Evolutionary conservation across 2,797 vertebrate species (phyloP).

Genomic region (Paguma larvata): DNA sequence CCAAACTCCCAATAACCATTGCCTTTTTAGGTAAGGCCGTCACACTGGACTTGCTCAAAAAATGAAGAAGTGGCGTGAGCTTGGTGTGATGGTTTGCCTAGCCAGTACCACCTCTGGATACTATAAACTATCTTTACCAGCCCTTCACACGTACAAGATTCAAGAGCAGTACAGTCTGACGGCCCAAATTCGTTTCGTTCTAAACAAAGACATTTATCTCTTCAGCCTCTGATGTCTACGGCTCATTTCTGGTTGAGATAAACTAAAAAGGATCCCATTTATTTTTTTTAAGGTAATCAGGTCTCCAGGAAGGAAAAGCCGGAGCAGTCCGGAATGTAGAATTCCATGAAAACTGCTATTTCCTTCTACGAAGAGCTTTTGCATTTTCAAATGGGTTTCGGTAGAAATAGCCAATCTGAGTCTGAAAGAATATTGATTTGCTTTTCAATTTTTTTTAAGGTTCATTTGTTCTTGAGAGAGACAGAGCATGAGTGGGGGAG

Average conservation of each 20-base stretch:
- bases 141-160: not conserved
- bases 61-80: not conserved
- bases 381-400: not conserved
- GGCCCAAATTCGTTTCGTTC: not conserved
- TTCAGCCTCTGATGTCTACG: not conserved
- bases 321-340: not conserved
- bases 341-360: not conserved
- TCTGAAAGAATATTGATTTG: not conserved
- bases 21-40: not conserved
- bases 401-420: not conserved
- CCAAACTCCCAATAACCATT: not conserved
- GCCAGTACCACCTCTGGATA: not conserved
- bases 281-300: not conserved
- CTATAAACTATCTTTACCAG: not conserved
- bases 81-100: not conserved
- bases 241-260: not conserved
- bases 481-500: too few relatives aligned
- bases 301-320: not conserved
- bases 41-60: not conserved
- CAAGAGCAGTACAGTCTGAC: not conserved
- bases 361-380: not conserved
- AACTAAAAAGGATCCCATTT: not conserved
- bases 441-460: not conserved
- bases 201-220: not conserved
- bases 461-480: too few relatives aligned